These are phyloP conservation scores for Thalassarche chlororhynchos DNA, from an alignment of 2,113 vertebrate species.

Conservation along the genomic window DNA sequence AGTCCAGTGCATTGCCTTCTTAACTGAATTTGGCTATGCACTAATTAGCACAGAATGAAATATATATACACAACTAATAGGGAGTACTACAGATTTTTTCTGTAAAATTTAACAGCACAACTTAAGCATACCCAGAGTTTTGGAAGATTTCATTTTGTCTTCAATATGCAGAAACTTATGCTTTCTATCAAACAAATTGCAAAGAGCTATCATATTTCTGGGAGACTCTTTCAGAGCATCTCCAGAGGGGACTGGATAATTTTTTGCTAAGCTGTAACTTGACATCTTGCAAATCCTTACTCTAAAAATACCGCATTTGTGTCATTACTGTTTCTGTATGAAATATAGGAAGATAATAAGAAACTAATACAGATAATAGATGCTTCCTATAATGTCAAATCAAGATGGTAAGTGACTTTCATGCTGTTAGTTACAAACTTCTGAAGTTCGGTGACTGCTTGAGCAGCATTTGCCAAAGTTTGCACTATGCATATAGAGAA, in stretches of 20 bases:
- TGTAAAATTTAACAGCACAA: slow-evolving; percentile 10
- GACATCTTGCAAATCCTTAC: background rate
- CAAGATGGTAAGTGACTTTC: background rate
- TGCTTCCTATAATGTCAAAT: background rate
- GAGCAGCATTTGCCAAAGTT: background rate
- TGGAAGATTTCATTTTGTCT: slow-evolving; percentile 21
- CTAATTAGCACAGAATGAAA: background rate
- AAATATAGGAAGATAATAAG: background rate
- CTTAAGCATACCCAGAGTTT: background rate
- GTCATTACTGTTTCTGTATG: background rate
- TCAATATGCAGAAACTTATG: background rate
- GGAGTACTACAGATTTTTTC: background rate
- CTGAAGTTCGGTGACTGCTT: background rate
- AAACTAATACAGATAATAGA: background rate
- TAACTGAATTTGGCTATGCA: background rate
- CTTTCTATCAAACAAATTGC: background rate
- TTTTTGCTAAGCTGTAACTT: background rate
- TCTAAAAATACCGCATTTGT: background rate
- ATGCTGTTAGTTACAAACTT: background rate
- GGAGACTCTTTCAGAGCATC: background rate
- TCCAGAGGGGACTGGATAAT: background rate
- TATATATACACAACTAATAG: background rate
- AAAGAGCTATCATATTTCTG: background rate
- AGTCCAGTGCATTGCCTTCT: background rate
- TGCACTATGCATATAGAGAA: background rate